These are phyloP conservation scores for Lepidurus arcticus DNA, from an alignment of 1,140 invertebrate species.

Conservation along the genomic window DNA sequence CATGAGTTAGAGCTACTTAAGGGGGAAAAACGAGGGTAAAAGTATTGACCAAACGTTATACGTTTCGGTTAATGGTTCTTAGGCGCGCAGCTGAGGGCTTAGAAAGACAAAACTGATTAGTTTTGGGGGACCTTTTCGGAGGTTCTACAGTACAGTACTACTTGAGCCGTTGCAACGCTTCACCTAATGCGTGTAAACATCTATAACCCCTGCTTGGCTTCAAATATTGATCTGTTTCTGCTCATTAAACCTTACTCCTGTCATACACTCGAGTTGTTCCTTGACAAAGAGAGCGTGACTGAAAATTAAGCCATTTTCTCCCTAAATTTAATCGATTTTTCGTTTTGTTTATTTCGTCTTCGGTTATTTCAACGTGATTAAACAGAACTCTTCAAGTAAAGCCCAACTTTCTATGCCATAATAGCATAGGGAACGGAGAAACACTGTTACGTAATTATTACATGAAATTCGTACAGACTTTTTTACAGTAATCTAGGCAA, in stretches of 20 bases:
- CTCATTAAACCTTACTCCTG: neutral
- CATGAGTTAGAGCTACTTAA: constrained; percentile 7
- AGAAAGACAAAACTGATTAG: constrained; percentile 20
- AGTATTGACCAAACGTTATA: neutral
- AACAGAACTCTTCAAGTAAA: no score
- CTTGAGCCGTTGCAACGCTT: neutral
- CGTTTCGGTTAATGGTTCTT: neutral
- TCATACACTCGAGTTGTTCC: neutral
- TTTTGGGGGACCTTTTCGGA: constrained; percentile 3
- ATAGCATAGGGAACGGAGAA: no score
- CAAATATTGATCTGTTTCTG: neutral
- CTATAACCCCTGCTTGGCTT: neutral
- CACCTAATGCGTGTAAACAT: constrained; percentile 19
- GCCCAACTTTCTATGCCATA: no score
- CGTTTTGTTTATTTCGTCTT: neutral
- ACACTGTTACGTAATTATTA: no score
- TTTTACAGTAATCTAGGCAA: no score
- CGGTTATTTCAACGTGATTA: neutral
- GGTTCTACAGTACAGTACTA: neutral
- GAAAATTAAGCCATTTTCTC: neutral
- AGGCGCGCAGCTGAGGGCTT: neutral
- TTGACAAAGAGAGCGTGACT: neutral
- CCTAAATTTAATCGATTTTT: neutral
- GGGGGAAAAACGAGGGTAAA: neutral
- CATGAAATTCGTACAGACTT: no score